These are phyloP conservation scores for Drosophila percnosoma DNA, from an alignment of 2,888 invertebrate species.

Conservation along the genomic window DNA sequence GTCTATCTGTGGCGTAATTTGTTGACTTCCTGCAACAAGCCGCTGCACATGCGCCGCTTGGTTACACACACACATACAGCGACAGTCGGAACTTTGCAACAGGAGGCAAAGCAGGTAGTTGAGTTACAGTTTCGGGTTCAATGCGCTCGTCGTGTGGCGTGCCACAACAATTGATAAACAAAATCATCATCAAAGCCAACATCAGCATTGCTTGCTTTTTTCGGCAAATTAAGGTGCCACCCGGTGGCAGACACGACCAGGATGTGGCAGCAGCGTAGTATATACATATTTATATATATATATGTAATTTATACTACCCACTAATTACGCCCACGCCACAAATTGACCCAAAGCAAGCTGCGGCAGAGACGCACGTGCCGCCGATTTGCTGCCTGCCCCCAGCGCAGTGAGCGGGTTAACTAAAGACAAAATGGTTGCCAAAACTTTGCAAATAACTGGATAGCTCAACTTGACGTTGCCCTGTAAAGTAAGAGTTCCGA, in stretches of 20 bases:
- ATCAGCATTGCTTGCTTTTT: conserved; percentile 45
- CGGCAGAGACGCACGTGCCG: conserved; percentile 54
- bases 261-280: conserved; percentile 27
- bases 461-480: conserved; percentile 7
- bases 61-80: conserved; percentile 51
- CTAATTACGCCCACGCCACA: conserved; percentile 61
- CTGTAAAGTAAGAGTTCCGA: conserved; percentile 1
- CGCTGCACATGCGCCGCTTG: conserved; percentile 76
- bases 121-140: conserved; percentile 68
- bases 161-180: conserved; percentile 65
- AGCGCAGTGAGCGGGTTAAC: conserved; percentile 29
- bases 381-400: conserved; percentile 33
- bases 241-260: conserved; percentile 67
- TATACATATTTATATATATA: conserved; percentile 8
- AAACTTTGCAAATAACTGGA: background rate
- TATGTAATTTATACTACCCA: conserved; percentile 33
- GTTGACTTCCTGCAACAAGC: conserved; percentile 80
- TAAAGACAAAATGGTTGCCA: conserved; percentile 45
- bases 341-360: conserved; percentile 45
- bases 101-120: conserved; percentile 55
- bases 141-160: conserved; percentile 62
- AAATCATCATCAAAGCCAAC: conserved; percentile 56
- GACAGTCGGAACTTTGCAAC: conserved; percentile 34
- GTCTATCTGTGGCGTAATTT: conserved; percentile 65
- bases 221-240: conserved; percentile 71